These are phyloP conservation scores for Indicator indicator DNA, from an alignment of 2,113 vertebrate genomes.

Conservation along the genomic window DNA sequence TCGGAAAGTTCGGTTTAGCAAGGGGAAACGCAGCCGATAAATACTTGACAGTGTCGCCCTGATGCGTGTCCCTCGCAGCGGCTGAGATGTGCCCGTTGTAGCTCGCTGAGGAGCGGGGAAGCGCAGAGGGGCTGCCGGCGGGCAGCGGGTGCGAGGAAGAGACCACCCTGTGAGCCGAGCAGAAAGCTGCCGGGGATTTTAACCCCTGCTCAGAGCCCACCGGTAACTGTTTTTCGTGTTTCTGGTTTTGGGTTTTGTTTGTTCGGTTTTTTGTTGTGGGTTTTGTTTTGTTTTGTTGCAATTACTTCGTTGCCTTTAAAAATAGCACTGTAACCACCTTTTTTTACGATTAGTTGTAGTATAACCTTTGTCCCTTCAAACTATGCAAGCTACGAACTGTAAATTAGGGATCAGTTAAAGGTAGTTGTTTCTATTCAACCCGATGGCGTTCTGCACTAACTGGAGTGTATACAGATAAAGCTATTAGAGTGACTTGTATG, in stretches of 20 bases:
- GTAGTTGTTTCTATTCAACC: slow-evolving; percentile 76
- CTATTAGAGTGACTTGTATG: slow-evolving; percentile 78
- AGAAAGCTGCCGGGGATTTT: slow-evolving; percentile 67
- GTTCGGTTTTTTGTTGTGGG: too few relatives aligned
- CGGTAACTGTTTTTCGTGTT: slow-evolving; percentile 28
- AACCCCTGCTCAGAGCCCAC: slow-evolving; percentile 70
- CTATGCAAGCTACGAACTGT: slow-evolving; percentile 84
- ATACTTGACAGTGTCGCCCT: slow-evolving; percentile 76
- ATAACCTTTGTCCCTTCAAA: slow-evolving; percentile 82
- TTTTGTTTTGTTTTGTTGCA: slow-evolving; percentile 49
- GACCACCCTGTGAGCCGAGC: slow-evolving; percentile 21
- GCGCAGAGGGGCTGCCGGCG: background rate
- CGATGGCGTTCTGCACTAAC: slow-evolving; percentile 78
- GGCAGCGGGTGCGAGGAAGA: slow-evolving; percentile 14
- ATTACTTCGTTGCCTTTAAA: slow-evolving; percentile 81
- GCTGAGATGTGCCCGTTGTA: slow-evolving; percentile 24
- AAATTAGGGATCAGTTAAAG: slow-evolving; percentile 79
- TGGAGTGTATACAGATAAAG: slow-evolving; percentile 79
- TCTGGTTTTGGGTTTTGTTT: background rate
- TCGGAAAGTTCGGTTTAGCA: slow-evolving; percentile 12
- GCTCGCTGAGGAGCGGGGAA: background rate
- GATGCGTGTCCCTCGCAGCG: slow-evolving; percentile 54
- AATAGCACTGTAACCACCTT: slow-evolving; percentile 80
- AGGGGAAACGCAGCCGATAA: too few relatives aligned
- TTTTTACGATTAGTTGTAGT: slow-evolving; percentile 79